Base-by-base conservation (phyloP, 1,140 invertebrate genomes). In the Solen grandis region DNA sequence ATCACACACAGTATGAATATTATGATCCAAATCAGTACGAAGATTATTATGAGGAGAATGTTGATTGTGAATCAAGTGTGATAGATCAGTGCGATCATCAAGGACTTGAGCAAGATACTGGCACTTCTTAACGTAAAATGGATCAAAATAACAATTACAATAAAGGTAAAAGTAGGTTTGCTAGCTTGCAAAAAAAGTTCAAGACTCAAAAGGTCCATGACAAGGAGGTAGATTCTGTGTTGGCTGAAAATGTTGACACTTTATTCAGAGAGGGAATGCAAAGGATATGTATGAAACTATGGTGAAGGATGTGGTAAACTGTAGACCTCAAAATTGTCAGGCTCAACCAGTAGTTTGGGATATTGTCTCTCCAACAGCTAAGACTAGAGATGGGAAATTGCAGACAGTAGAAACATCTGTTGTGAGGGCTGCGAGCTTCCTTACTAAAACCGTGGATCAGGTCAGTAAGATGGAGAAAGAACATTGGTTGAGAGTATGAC, bases 251-350 rank as follows among this genome's bases (percentile, higher is more conserved):
- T 70, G 27, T 52, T 19, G 55, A 52, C 33, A 10, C 52, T 10
- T 19, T 54, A 19, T 70, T 54, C 27, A 52, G 22, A 19, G 5
- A 70, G n/a, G 50, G 50, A 13, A 70, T 70, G 66, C 46, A 70
- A 62, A 78, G n/a, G 75, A 73, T 27, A 55, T 54, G 19, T 73
- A 63, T 35, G 19, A 22, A 36, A 75, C 77, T 57, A 29, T 77
- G 14, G 52, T 33, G 38, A 63, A 77, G 50, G 59, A 72, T 55
- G 46, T 70, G 2, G 29, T 31, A 5, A 79, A 62, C 69, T 8
- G 33, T 10, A 35, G 74, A 33, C 81, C 74, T 33, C 46, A 72
- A 33, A 77, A 82, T 59, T 82, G 66, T 70, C 0, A 70, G 55
- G 29, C 19, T 25, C 13, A 52, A 70, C 41, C 50, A 25, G n/a